These are phyloP conservation scores for Congeria kusceri DNA, from an alignment of 2,888 invertebrate species.

Conservation along the genomic window DNA sequence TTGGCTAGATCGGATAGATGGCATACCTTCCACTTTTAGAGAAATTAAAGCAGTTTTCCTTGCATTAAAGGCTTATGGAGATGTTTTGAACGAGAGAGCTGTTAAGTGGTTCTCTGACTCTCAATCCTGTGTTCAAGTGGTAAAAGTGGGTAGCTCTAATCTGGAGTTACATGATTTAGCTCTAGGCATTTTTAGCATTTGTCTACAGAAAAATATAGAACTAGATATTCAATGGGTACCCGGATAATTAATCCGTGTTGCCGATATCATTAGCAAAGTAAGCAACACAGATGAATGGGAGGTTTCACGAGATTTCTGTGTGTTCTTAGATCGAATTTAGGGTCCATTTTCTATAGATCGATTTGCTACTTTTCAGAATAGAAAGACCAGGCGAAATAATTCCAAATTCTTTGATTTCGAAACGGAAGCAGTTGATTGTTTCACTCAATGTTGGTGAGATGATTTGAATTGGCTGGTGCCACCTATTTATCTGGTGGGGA, in stretches of 20 bases:
- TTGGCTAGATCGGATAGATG: too few species aligned
- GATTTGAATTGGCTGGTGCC: conserved; percentile 13
- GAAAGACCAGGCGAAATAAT: background rate
- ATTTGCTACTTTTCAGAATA: background rate
- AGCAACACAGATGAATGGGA: too few species aligned
- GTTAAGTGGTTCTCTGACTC: conserved; percentile 26
- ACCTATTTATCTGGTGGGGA: background rate
- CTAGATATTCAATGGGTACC: background rate
- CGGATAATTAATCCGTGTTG: too few species aligned
- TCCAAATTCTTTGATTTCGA: conserved; percentile 18
- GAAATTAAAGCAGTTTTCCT: conserved; percentile 14
- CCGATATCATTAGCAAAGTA: too few species aligned
- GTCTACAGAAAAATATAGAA: background rate
- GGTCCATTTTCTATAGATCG: background rate
- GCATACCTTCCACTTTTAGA: conserved; percentile 14
- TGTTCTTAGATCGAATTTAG: too few species aligned
- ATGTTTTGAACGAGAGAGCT: background rate
- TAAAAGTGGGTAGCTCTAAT: conserved; percentile 23
- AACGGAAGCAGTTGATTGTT: conserved; percentile 4
- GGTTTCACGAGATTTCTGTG: too few species aligned
- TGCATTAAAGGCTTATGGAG: conserved; percentile 12
- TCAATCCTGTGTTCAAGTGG: conserved; percentile 19
- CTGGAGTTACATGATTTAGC: conserved; percentile 6
- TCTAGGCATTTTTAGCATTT: conserved; percentile 12
- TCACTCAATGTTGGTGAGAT: background rate